Conservation (phyloP, 1,140 invertebrate genomes). For the Heliconius himera region DNA sequence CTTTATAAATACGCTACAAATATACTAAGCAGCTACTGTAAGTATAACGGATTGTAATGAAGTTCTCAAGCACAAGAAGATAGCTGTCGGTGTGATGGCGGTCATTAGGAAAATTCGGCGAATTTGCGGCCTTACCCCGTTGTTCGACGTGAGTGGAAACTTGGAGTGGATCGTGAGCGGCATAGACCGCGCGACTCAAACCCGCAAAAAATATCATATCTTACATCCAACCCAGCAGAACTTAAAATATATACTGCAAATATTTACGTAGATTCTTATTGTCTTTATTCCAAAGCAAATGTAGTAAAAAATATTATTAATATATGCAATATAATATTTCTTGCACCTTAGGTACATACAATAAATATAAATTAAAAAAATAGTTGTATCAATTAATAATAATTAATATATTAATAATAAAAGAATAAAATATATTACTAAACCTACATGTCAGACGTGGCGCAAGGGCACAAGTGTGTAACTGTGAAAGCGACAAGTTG, state of each 20-base stretch:
- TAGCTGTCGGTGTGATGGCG: conserved; percentile 49
- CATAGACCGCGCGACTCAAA: conserved; percentile 17
- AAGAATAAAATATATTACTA: too few relatives aligned
- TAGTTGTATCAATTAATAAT: too few relatives aligned
- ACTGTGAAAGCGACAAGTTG: too few relatives aligned
- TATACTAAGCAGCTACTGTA: background rate
- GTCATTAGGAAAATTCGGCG: conserved; percentile 60
- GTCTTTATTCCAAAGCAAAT: too few relatives aligned
- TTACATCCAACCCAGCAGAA: background rate
- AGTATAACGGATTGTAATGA: conserved; percentile 15
- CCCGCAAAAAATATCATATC: conserved; percentile 21
- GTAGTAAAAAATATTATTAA: background rate
- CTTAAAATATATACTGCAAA: background rate
- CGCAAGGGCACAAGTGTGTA: too few relatives aligned
- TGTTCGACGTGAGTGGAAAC: conserved; percentile 56
- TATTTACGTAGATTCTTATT: background rate
- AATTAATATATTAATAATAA: too few relatives aligned
- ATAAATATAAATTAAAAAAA: too few relatives aligned
- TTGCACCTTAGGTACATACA: too few relatives aligned
- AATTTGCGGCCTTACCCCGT: conserved; percentile 65
- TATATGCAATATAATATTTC: background rate
- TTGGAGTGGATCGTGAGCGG: conserved; percentile 24
- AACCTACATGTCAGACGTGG: too few relatives aligned
- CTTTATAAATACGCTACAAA: background rate
- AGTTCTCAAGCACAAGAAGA: conserved; percentile 24